phyloP scores from a whole-genome alignment of 2,888 invertebrate species.

The Orthonychiurus folsomi region DNA sequence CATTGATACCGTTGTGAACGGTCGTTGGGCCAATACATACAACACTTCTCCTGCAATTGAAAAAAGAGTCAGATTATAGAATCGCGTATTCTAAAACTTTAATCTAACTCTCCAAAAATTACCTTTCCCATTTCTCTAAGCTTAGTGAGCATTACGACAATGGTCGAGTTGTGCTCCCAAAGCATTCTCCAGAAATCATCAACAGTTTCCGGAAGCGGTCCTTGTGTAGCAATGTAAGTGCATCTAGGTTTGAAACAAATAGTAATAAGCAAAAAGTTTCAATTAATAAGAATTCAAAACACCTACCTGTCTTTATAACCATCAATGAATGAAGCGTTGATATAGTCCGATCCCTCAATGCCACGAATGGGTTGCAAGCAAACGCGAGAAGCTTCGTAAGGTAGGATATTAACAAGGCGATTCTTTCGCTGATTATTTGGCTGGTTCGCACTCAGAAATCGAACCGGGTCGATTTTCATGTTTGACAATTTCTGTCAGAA shows the following conservation, averaged over 20 bases:
- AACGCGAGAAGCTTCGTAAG: constrained; percentile 89
- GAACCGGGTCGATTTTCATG: constrained; percentile 84
- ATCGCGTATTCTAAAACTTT: constrained; percentile 1
- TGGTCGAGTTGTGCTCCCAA: constrained; percentile 99
- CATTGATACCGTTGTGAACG: constrained; percentile 93
- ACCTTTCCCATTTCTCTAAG: constrained; percentile 95
- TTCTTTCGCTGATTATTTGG: constrained; percentile 98
- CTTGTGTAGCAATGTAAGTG: constrained; percentile 58
- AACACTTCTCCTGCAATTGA: constrained; percentile 80
- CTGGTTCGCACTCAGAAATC: constrained; percentile 91
- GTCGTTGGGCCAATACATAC: constrained; percentile 99
- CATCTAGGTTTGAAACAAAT: too few relatives aligned
- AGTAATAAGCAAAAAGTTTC: constrained; percentile 10
- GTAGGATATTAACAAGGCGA: constrained; percentile 92
- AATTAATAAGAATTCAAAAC: too few relatives aligned
- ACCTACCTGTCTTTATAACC: constrained; percentile 57
- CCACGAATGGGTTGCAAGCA: constrained; percentile 82
- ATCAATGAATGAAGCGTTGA: constrained; percentile 97
- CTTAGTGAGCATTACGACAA: constrained; percentile 97
- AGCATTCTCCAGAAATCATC: constrained; percentile 99
- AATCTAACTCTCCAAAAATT: constrained; percentile 42
- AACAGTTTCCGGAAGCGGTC: constrained; percentile 90
- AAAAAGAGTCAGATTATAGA: too few relatives aligned
- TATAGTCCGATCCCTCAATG: constrained; percentile 92
- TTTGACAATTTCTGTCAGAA: constrained; percentile 74